Evolutionary conservation across 2,888 invertebrate species (phyloP).

Genomic region (Caenorhabditis japonica): DNA sequence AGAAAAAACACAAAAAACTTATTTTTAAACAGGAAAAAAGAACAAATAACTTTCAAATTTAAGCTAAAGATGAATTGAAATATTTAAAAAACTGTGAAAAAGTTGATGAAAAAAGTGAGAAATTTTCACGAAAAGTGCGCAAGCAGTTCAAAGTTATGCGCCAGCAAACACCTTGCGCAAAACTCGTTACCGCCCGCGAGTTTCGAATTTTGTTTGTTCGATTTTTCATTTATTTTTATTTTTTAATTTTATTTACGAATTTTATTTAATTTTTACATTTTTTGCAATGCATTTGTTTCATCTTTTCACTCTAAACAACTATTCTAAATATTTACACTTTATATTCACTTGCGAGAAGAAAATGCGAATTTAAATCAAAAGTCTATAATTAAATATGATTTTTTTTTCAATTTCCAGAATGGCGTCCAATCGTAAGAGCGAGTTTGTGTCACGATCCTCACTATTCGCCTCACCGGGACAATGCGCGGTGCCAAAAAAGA

Average conservation of each 20-base stretch:
- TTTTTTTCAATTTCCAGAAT: constrained; percentile 24
- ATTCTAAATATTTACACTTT: no score
- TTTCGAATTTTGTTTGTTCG: not conserved
- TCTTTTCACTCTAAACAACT: not conserved
- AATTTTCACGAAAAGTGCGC: constrained; percentile 24
- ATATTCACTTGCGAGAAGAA: no score
- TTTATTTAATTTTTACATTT: not conserved
- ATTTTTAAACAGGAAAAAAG: no score
- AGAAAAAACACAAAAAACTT: no score
- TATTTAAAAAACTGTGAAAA: not conserved
- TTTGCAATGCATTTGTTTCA: not conserved
- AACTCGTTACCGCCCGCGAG: constrained; percentile 10
- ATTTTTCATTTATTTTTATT: not conserved
- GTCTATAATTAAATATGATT: no score
- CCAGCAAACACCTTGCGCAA: not conserved
- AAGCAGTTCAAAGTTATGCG: constrained; percentile 4
- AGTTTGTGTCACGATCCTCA: constrained; percentile 3
- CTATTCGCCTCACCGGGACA: constrained; percentile 29
- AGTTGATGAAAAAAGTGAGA: constrained; percentile 4
- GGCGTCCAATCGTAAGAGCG: not conserved
- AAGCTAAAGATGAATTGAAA: constrained; percentile 10
- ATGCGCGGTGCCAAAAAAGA: constrained; percentile 23
- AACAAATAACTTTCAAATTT: no score
- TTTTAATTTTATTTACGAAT: not conserved
- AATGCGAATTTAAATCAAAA: no score